A percentile compares a stretch with the other conserved stretches of the same genome.
phyloP scores from a whole-genome alignment of 2,888 invertebrate genomes.

The Caenorhabditis becei region DNA sequence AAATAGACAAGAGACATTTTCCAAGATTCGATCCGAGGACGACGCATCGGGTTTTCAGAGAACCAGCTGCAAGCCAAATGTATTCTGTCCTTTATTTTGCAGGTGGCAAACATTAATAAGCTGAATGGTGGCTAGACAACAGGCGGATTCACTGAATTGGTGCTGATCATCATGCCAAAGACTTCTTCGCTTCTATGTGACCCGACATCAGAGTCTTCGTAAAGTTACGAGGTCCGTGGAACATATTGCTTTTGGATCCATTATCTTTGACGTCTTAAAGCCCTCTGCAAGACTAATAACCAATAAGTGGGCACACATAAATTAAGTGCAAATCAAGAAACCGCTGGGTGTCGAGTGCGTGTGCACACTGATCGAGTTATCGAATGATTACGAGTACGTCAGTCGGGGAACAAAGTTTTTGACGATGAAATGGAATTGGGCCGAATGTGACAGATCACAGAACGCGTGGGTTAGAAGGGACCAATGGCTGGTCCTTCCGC shows the following conservation, averaged over 20 bases:
- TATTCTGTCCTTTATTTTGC: too few relatives aligned
- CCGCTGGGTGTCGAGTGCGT: conserved; percentile 17
- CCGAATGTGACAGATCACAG: background rate
- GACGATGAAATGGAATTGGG: too few relatives aligned
- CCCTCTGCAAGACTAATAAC: background rate
- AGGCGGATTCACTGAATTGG: too few relatives aligned
- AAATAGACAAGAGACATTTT: conserved; percentile 14
- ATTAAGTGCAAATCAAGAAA: conserved; percentile 37
- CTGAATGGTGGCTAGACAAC: too few relatives aligned
- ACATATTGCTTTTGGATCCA: conserved; percentile 1
- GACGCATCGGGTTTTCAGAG: too few relatives aligned
- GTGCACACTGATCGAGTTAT: conserved; percentile 31
- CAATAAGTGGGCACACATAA: background rate
- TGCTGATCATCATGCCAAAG: too few relatives aligned
- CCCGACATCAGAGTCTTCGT: too few relatives aligned
- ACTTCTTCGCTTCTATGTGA: too few relatives aligned
- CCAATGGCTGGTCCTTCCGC: background rate
- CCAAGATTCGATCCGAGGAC: background rate
- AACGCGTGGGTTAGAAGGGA: background rate
- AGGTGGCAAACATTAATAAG: too few relatives aligned
- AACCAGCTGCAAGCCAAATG: too few relatives aligned
- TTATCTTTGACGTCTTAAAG: background rate
- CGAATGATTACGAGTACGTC: background rate
- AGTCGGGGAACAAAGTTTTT: conserved; percentile 7
- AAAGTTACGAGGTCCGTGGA: too few relatives aligned